Conservation (phyloP, 2,888 invertebrate species). For the Megalurothrips usitatus region DNA sequence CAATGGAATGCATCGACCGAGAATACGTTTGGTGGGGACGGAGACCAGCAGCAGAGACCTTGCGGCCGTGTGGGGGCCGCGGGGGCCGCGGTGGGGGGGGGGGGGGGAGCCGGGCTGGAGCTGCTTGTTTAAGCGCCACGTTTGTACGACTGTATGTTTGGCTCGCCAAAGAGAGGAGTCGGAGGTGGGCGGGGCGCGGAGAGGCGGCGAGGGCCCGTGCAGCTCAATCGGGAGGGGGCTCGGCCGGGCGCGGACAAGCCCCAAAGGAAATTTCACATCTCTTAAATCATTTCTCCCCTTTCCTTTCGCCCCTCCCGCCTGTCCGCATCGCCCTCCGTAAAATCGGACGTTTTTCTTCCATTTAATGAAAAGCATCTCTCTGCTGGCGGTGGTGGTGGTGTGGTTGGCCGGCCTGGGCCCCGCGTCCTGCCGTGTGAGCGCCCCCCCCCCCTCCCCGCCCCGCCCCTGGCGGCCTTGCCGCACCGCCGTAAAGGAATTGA, state of each 20-base stretch:
- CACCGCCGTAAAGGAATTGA: conserved; percentile 19
- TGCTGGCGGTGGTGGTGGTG: not conserved
- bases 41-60: no score
- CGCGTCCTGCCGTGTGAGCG: not conserved
- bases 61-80: no score
- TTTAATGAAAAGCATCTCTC: conserved; percentile 5
- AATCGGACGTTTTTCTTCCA: not conserved
- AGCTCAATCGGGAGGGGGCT: not conserved
- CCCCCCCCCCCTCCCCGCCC: not conserved
- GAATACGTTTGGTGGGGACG: no score
- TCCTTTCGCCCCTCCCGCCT: not conserved
- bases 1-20: no score
- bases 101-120: not conserved
- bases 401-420: not conserved
- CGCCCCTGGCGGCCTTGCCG: not conserved
- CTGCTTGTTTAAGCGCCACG: no score
- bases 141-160: no score
- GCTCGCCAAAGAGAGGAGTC: not conserved
- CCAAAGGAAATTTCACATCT: not conserved
- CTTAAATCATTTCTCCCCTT: not conserved
- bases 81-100: not conserved
- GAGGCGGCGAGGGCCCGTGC: not conserved
- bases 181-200: not conserved
- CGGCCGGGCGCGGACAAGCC: not conserved
- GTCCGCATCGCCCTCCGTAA: no score